Evolutionary conservation across 2,113 vertebrate species (phyloP).

Genomic region (Rhombomys opimus): DNA sequence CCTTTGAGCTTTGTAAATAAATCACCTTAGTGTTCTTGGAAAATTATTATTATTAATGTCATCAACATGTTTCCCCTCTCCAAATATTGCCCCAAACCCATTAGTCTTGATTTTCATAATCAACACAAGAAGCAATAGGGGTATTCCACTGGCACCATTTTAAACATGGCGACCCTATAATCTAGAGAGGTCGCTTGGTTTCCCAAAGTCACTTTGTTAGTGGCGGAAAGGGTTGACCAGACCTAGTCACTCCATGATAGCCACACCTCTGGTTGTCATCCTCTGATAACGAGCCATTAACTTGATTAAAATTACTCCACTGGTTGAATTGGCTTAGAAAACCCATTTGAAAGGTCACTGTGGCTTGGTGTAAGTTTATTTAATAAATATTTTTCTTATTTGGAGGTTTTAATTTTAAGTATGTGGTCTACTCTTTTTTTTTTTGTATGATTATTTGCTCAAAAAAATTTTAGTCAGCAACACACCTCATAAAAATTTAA

Average conservation of each 20-base stretch:
- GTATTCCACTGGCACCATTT: background rate
- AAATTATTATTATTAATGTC: background rate
- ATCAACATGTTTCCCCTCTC: background rate
- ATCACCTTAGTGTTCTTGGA: background rate
- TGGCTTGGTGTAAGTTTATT: conserved; percentile 77
- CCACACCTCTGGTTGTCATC: background rate
- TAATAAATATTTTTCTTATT: conserved; percentile 85
- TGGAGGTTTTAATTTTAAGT: conserved; percentile 83
- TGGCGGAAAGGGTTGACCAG: background rate
- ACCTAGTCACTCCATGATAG: background rate
- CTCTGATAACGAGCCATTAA: background rate
- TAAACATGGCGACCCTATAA: background rate
- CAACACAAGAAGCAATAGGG: background rate
- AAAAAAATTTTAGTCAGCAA: conserved; percentile 84
- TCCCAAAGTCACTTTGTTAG: background rate
- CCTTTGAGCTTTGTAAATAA: background rate
- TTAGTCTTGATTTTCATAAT: conserved; percentile 11
- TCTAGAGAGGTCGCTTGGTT: background rate
- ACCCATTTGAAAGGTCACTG: conserved; percentile 73
- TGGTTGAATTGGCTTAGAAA: conserved; percentile 60
- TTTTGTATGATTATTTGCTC: conserved; percentile 84
- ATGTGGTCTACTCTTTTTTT: conserved; percentile 84
- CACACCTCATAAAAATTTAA: conserved; percentile 84
- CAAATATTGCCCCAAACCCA: background rate
- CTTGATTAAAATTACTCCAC: conserved; percentile 69